Conservation (phyloP, 2,888 invertebrate genomes). For the Tricholauxania praeusta region DNA sequence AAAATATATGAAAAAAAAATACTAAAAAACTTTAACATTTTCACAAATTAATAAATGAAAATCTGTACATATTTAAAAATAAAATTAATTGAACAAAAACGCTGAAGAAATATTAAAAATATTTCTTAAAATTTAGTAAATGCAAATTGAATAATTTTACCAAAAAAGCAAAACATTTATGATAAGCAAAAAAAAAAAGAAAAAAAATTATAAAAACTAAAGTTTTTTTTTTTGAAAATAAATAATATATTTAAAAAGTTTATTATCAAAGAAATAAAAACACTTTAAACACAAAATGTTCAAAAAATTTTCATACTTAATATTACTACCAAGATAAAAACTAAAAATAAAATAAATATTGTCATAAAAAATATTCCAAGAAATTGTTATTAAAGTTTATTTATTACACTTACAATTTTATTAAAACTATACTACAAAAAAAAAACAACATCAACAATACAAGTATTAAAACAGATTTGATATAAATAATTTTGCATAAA, state of each 20-base stretch:
- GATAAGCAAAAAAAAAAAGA: no score
- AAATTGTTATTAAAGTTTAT: conserved; percentile 22
- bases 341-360: neutral
- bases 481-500: conserved; percentile 11
- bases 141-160: no score
- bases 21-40: conserved; percentile 16
- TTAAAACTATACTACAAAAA: conserved; percentile 19
- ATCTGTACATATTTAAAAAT: neutral
- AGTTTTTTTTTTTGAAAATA: no score
- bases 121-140: no score
- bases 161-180: no score
- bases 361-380: conserved; percentile 15
- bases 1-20: conserved; percentile 1
- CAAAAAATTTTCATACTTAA: no score
- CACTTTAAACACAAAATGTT: no score
- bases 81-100: neutral
- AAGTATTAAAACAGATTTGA: conserved; percentile 16
- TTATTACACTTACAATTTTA: conserved; percentile 27
- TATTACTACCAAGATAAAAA: no score
- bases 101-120: neutral
- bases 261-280: no score
- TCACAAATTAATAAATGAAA: conserved; percentile 1
- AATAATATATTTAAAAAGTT: no score
- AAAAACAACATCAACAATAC: no score
- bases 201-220: no score